Base-by-base conservation (phyloP, 2,113 vertebrate species). In the Sebastes fasciatus region DNA sequence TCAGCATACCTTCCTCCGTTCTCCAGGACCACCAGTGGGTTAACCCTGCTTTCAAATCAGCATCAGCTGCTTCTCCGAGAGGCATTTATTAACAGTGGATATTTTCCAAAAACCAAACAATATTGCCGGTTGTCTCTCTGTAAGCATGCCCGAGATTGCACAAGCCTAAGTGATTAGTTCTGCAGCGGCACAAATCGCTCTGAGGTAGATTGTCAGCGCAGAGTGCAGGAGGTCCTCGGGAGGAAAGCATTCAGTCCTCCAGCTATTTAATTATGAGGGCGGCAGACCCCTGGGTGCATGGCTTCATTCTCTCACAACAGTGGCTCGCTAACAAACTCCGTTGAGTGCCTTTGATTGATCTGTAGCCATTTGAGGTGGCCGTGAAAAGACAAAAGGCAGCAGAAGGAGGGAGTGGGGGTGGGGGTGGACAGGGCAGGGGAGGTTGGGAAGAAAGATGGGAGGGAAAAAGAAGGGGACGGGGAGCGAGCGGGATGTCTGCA, bases 321-420 rank as follows among this genome's bases (percentile, higher is more conserved):
- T 34, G 77, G 85, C 85, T 87, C 51, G 26, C 92, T 93, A 89
- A 92, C 93, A 91, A 91, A 92, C 88, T 86, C 85, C 0, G 49
- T n/a, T 83, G 91, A 91, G 91, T 88, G 89, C 83, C 85, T 89
- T 61, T 85, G 91, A 94, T 93, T 92, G 89, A 94, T 93, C 90
- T 82, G 46, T 69, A 84, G 88, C 86, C 64, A 71, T 92, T 88
- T 79, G 61, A 80, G 83, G 85, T 87, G 86, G 81, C 88, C 58
- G 45, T 71, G 86, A 86, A 88, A 87, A 88, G 87, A 91, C 88
- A 92, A 91, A 57, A 89, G 84, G 70, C 71, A 66, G 77, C 16
- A 77, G 78, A 83, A 74, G 64, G 77, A 76, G 77, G 46, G 79
- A 17, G 48, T 51, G 26, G 42, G 49, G 67, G 23, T 68, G 68